Evolutionary conservation across 2,888 invertebrate species (phyloP).

Genomic region (Branchellion lobata): DNA sequence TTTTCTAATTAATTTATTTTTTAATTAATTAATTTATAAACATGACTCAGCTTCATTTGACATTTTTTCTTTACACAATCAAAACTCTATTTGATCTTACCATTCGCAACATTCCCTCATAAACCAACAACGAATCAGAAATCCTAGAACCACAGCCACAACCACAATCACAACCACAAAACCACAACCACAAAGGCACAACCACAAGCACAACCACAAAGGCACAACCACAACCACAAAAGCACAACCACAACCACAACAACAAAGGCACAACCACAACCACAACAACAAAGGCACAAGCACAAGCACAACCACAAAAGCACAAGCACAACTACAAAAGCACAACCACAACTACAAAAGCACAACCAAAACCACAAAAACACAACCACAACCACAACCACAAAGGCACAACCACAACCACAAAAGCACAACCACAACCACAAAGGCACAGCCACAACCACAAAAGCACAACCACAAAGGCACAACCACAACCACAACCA

Average conservation of each 20-base stretch:
- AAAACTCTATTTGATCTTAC: no score
- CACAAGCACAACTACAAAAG: conserved; percentile 23
- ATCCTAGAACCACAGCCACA: no score
- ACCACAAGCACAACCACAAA: no score
- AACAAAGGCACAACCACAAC: neutral
- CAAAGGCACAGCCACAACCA: conserved; percentile 12
- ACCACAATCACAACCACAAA: conserved; percentile 30
- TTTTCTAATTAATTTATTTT: no score
- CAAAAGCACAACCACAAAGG: neutral
- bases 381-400: neutral
- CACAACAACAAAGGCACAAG: neutral
- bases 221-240: neutral
- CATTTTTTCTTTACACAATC: no score
- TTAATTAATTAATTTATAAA: no score
- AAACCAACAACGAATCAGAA: no score
- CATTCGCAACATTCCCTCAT: no score
- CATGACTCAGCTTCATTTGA: no score
- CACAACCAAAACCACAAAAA: neutral
- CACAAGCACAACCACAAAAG: neutral
- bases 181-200: neutral
- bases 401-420: conserved; percentile 55
- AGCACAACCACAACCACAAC: conserved; percentile 25
- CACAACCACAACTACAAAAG: no score
- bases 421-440: no score
- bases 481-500: neutral